phyloP scores from a whole-genome alignment of 2,113 vertebrate species.

The Taxidea taxus region DNA sequence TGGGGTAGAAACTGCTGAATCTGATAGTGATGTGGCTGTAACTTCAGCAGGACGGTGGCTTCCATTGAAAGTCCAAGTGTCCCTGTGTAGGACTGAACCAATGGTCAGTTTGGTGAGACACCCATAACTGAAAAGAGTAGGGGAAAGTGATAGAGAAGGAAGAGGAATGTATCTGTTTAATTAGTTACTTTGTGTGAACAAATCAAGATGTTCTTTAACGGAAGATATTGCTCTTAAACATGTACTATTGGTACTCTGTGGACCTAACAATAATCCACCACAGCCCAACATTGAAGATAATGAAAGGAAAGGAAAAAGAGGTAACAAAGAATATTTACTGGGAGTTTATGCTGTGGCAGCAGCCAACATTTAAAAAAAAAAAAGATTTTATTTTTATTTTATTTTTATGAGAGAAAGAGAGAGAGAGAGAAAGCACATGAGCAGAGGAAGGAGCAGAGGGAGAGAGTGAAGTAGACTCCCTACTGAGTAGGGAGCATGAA shows the following conservation, averaged over 20 bases:
- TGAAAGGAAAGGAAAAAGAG: neutral
- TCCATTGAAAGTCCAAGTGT: neutral
- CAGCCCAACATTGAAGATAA: neutral
- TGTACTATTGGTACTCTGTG: neutral
- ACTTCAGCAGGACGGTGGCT: neutral
- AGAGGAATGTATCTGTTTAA: neutral
- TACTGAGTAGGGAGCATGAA: neutral
- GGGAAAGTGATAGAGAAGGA: neutral
- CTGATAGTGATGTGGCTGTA: neutral
- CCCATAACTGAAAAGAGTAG: neutral
- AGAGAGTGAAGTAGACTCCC: neutral
- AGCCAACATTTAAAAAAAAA: neutral
- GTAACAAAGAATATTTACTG: neutral
- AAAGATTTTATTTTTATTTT: neutral
- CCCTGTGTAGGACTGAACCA: neutral
- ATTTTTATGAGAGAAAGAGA: too few species aligned
- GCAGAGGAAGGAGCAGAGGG: neutral
- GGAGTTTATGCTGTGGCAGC: neutral
- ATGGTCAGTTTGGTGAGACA: neutral
- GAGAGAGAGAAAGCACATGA: neutral
- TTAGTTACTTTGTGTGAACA: neutral
- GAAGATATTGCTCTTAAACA: neutral
- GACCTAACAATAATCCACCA: neutral
- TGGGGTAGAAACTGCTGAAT: neutral
- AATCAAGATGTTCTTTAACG: neutral